phyloP scores from a whole-genome alignment of 2,113 vertebrate species.

The Ctenodactylus gundi region DNA sequence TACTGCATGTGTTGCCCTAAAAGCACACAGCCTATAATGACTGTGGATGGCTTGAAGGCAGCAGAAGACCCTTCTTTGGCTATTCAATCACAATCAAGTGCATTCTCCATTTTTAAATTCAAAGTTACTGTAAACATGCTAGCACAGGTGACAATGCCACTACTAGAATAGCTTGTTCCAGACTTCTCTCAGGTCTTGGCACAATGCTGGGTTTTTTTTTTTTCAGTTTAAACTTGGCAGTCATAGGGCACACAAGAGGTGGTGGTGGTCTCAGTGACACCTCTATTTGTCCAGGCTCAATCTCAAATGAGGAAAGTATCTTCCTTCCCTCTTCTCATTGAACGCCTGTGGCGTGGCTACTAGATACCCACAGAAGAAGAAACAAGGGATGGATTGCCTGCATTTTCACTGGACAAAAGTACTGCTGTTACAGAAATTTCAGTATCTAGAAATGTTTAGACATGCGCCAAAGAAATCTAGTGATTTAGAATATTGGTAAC shows the following conservation, averaged over 20 bases:
- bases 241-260: neutral
- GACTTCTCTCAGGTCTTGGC: neutral
- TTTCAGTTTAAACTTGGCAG: neutral
- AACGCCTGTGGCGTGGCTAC: neutral
- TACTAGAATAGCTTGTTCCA: neutral
- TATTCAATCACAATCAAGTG: neutral
- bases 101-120: neutral
- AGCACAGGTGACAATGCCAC: neutral
- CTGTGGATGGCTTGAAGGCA: neutral
- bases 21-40: neutral
- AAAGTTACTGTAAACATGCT: neutral
- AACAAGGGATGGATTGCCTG: neutral
- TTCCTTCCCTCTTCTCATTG: neutral
- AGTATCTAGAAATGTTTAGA: neutral
- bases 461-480: neutral
- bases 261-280: neutral
- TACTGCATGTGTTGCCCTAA: neutral
- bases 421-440: neutral
- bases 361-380: neutral
- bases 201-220: neutral
- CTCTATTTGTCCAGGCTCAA: neutral
- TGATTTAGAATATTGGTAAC: no score
- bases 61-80: neutral
- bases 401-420: neutral
- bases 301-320: neutral